Evolutionary conservation across 1,140 invertebrate species (phyloP).

Genomic region (Octopus bimaculoides): DNA sequence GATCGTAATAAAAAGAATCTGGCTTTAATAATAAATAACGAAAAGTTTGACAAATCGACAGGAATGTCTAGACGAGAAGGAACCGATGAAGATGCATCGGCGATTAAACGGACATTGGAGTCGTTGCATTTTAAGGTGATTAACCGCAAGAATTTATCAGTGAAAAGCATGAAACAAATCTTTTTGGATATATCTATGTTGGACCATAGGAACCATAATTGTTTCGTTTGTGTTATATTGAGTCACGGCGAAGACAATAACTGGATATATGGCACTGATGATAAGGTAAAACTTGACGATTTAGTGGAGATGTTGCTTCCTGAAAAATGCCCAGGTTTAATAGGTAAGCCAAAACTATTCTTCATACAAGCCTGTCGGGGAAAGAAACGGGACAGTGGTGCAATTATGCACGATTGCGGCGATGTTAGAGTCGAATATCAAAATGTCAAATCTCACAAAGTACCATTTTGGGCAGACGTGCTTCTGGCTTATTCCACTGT

Average conservation of each 20-base stretch:
- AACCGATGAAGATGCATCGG: not conserved
- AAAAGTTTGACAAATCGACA: not conserved
- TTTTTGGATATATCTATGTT: not conserved
- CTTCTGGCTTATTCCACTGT: too few relatives aligned
- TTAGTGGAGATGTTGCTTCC: conserved; percentile 44
- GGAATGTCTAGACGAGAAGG: not conserved
- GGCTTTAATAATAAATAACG: not conserved
- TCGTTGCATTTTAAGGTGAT: not conserved
- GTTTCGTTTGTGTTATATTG: conserved; percentile 45
- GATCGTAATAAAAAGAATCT: not conserved
- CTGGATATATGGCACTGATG: conserved; percentile 43
- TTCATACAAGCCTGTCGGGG: conserved; percentile 23
- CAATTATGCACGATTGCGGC: too few relatives aligned
- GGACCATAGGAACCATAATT: conserved; percentile 35
- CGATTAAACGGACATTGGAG: not conserved
- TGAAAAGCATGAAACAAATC: not conserved
- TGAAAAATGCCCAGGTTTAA: conserved; percentile 36
- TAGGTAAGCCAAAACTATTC: conserved; percentile 55
- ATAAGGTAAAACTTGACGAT: conserved; percentile 35
- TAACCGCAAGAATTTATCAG: not conserved
- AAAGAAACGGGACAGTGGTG: too few relatives aligned
- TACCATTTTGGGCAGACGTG: too few relatives aligned
- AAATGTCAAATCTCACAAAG: too few relatives aligned
- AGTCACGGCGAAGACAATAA: conserved; percentile 45
- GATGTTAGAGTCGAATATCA: too few relatives aligned